Percentiles rank a stretch among this genome's conserved stretches.
Evolutionary conservation across 1,140 invertebrate genomes (phyloP).

Genomic region (Drosophila nigromelanica): DNA sequence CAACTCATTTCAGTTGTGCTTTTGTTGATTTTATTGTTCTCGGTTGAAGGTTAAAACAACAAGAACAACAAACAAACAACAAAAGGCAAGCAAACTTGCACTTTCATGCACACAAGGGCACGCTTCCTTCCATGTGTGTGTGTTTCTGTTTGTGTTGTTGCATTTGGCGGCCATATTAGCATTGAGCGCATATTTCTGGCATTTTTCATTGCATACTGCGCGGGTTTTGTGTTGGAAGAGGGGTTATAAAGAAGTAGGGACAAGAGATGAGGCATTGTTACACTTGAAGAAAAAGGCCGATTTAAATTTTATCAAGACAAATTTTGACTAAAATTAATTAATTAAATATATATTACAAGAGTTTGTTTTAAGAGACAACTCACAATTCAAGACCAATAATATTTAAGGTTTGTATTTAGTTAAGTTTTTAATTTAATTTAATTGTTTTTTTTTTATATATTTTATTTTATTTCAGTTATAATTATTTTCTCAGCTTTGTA

Average conservation of each 20-base stretch:
- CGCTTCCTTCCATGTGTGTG: constrained; percentile 20
- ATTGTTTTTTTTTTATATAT: no score
- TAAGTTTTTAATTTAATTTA: no score
- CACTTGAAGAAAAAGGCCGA: neutral
- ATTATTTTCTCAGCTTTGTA: no score
- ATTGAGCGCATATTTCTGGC: constrained; percentile 51
- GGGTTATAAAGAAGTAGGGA: neutral
- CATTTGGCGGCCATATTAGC: constrained; percentile 70
- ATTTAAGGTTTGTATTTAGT: no score
- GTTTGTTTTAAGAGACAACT: no score
- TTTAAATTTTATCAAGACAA: no score
- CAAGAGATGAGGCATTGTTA: neutral
- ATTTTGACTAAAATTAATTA: no score
- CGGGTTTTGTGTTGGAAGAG: constrained; percentile 21
- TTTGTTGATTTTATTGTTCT: constrained; percentile 71
- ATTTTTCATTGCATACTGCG: constrained; percentile 74
- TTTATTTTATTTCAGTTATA: no score
- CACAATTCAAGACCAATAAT: no score
- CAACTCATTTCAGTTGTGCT: constrained; percentile 70
- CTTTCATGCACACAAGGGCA: constrained; percentile 52
- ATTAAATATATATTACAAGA: no score
- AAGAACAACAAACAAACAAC: constrained; percentile 47
- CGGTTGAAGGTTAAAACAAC: constrained; percentile 60
- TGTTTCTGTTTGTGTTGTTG: constrained; percentile 27
- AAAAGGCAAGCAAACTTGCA: constrained; percentile 71